Evolutionary conservation across 2,113 vertebrate genomes (phyloP).

Genomic region (Condylura cristata): DNA sequence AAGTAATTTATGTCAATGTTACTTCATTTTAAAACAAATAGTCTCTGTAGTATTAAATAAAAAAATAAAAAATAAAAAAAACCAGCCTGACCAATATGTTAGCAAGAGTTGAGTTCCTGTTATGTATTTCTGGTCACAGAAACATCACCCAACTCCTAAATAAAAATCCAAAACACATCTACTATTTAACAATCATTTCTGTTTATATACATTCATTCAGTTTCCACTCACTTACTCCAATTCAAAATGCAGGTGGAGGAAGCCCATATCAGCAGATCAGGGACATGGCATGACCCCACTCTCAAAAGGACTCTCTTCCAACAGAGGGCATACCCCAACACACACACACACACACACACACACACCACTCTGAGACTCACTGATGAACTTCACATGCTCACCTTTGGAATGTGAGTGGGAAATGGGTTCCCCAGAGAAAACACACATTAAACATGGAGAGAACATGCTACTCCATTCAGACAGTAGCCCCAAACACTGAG

Average conservation of each 20-base stretch:
- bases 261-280: not conserved
- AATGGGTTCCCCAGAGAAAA: not conserved
- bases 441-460: not conserved
- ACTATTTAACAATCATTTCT: not conserved
- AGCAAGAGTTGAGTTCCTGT: not conserved
- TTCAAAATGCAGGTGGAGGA: not conserved
- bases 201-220: not conserved
- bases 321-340: not conserved
- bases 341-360: not conserved
- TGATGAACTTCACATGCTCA: no score
- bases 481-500: not conserved
- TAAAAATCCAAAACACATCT: no score
- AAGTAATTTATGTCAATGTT: no score
- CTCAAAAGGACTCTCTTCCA: not conserved
- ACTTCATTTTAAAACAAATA: no score
- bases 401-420: no score
- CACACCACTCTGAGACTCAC: not conserved
- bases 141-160: not conserved
- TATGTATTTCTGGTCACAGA: not conserved
- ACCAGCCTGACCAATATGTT: not conserved
- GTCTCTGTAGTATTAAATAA: no score
- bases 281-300: not conserved
- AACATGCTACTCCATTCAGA: not conserved
- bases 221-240: not conserved
- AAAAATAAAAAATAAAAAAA: not conserved